A percentile compares a stretch with the other conserved stretches of the same genome.
Conservation (phyloP, 2,113 vertebrate genomes). For the Sceloporus undulatus region DNA sequence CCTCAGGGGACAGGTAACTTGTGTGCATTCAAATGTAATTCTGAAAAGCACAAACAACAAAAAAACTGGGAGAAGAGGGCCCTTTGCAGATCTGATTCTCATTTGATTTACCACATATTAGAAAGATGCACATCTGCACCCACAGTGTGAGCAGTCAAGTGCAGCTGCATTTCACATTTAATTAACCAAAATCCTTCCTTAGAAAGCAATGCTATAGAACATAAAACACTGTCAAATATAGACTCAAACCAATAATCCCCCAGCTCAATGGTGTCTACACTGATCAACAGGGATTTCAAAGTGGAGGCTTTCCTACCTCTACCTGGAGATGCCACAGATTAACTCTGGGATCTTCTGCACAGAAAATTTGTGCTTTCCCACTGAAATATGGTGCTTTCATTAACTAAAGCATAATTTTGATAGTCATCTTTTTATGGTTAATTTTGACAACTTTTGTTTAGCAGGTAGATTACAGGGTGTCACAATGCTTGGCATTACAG, state of each 20-base stretch:
- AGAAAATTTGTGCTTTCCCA: background rate
- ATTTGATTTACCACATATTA: background rate
- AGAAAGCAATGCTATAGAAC: background rate
- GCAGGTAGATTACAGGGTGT: background rate
- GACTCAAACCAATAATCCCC: too few species aligned
- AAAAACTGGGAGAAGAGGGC: too few species aligned
- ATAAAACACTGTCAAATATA: background rate
- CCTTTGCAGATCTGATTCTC: background rate
- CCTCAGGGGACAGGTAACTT: background rate
- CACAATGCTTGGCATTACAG: background rate
- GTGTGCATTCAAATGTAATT: background rate
- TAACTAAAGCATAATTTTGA: background rate
- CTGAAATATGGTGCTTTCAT: too few species aligned
- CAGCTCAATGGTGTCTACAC: background rate
- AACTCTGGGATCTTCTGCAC: background rate
- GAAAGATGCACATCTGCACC: background rate
- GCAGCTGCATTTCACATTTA: background rate
- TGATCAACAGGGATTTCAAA: background rate
- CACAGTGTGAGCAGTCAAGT: background rate
- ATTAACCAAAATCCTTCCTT: background rate
- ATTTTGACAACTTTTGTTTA: background rate
- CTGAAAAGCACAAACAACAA: too few species aligned
- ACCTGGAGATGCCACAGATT: background rate
- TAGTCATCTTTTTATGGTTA: background rate
- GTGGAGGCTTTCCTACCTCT: background rate